Evolutionary conservation across 2,888 invertebrate species (phyloP).

Genomic region (Chloroclystis v-ata): DNA sequence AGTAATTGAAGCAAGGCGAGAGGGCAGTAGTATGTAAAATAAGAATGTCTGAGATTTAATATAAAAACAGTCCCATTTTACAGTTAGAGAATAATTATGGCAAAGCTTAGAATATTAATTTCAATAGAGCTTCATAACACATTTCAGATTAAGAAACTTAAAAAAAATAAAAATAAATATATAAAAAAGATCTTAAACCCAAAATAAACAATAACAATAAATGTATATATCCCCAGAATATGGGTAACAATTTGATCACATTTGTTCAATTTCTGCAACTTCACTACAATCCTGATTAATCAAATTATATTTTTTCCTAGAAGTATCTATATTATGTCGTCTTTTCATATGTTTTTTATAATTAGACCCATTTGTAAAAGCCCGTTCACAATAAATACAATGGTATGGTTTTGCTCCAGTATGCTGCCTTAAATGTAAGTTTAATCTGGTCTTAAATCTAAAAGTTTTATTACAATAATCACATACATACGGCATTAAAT

Average conservation of each 20-base stretch:
- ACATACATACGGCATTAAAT: conserved; percentile 64
- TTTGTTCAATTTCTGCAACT: conserved; percentile 14
- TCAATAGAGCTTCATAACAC: no score
- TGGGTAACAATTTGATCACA: not conserved
- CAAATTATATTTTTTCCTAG: conserved; percentile 47
- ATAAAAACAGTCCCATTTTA: no score
- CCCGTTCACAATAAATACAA: conserved; percentile 61
- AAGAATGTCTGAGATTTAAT: no score
- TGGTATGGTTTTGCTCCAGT: conserved; percentile 68
- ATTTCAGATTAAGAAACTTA: no score
- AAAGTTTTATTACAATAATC: conserved; percentile 67
- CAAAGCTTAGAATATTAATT: no score
- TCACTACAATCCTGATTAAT: conserved; percentile 31
- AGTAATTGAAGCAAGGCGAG: no score
- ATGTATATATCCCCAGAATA: not conserved
- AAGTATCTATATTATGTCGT: conserved; percentile 65
- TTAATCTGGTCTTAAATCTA: conserved; percentile 65
- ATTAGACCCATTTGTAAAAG: conserved; percentile 72
- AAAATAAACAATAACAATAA: not conserved
- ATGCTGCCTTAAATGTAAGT: conserved; percentile 66
- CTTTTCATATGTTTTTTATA: conserved; percentile 71
- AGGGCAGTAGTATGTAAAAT: no score
- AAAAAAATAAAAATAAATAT: no score
- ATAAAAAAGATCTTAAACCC: no score
- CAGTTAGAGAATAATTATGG: no score